Conservation (phyloP, 2,113 vertebrate genomes). For the Alligator sinensis region DNA sequence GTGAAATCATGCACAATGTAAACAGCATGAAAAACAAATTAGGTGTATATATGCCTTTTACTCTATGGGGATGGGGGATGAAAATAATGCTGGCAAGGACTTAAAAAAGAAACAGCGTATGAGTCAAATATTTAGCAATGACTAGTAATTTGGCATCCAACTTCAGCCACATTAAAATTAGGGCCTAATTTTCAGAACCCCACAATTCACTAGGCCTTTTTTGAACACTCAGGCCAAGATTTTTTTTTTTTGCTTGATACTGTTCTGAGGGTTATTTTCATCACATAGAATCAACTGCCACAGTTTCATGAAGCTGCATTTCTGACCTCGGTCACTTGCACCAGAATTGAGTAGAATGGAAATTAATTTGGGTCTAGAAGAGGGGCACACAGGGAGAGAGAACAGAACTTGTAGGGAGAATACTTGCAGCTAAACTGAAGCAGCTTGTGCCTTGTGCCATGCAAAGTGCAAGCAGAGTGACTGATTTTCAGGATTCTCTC, state of each 20-base stretch:
- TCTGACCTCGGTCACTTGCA: background rate
- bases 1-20: slow-evolving; percentile 26
- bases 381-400: background rate
- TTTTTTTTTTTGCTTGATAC: background rate
- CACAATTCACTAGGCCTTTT: background rate
- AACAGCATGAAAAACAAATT: slow-evolving; percentile 41
- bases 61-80: background rate
- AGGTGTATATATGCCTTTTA: slow-evolving; percentile 33
- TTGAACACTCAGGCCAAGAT: background rate
- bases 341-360: background rate
- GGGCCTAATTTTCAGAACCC: slow-evolving; percentile 1
- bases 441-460: slow-evolving; percentile 13
- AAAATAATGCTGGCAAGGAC: background rate
- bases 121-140: background rate
- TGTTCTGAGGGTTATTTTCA: slow-evolving; percentile 15
- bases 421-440: background rate
- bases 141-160: background rate
- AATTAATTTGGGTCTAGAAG: background rate
- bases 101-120: background rate
- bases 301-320: background rate
- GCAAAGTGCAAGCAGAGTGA: background rate
- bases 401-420: background rate
- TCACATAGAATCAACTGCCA: background rate
- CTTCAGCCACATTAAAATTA: background rate
- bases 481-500: slow-evolving; percentile 3